Evolutionary conservation across 53 echinoderm and acorn worm genomes (phyloP).

Genomic region (Apostichopus leukothele): DNA sequence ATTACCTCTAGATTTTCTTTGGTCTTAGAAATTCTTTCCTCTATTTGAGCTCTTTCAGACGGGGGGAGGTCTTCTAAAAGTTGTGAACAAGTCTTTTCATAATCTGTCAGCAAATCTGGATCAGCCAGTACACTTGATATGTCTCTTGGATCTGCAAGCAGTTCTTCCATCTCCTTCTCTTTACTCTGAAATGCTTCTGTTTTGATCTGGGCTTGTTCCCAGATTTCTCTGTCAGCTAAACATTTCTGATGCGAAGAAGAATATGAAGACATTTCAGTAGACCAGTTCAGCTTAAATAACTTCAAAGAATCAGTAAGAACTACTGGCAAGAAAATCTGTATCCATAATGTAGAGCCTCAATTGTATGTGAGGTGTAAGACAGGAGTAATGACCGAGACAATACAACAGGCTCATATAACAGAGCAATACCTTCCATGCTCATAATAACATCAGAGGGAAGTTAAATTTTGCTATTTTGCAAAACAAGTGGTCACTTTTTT

Average conservation of each 20-base stretch:
- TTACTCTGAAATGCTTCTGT: constrained; percentile 50
- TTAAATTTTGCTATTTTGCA: too few relatives aligned
- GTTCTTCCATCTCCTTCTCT: constrained; percentile 55
- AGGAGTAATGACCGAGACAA: too few relatives aligned
- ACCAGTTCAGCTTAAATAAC: too few relatives aligned
- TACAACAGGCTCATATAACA: too few relatives aligned
- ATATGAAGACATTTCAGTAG: too few relatives aligned
- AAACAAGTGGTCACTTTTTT: too few relatives aligned
- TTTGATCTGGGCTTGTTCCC: not conserved
- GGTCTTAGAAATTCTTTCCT: constrained; percentile 9
- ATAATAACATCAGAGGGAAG: too few relatives aligned
- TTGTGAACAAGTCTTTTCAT: constrained; percentile 16
- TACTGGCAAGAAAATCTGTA: too few relatives aligned
- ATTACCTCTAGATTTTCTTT: constrained; percentile 23
- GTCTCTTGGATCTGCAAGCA: constrained; percentile 51
- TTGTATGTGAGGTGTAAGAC: too few relatives aligned
- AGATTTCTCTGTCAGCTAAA: constrained; percentile 6
- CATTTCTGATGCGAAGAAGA: constrained; percentile 19
- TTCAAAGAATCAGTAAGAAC: too few relatives aligned
- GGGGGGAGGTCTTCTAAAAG: constrained; percentile 31
- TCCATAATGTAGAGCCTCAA: too few relatives aligned
- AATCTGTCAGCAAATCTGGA: constrained; percentile 49
- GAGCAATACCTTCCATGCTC: too few relatives aligned
- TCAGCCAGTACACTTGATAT: constrained; percentile 38
- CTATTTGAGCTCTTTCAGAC: constrained; percentile 31